Evolutionary conservation across 2,113 vertebrate species (phyloP), one percentile per base, ranked within the genome.

Genomic region (Stigmatopora argus): DNA sequence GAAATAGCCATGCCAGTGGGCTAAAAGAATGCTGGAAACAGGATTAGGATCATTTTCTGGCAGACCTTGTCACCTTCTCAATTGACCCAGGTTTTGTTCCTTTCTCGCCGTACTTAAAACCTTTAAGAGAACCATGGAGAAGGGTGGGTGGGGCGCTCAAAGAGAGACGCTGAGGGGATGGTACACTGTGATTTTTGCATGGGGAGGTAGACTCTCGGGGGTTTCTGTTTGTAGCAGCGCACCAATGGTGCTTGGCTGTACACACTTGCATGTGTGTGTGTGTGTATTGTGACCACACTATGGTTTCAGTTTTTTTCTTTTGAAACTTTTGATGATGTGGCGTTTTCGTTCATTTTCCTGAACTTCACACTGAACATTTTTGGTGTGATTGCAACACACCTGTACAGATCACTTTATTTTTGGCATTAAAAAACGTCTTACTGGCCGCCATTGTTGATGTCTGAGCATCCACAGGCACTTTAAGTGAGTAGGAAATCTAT

Each of bases 41-140:
- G 93, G 94, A 94, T 95, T 94, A 95, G 92, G 93, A 93, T 95
- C 93, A 93, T 94, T 94, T 95, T 94, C 93, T 94, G 92, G 92
- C 90, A 92, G 92, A 76, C 88, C 73, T 84, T 95, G 94, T 94
- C 93, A 94, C 84, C 78, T 23, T 56, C 89, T 95, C 89, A 95
- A 93, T 94, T 89, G 90, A 88, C 85, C 88, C 62, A 83, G 90
- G 88, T 93, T 92, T 90, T 91, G 89, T 89, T 86, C 90, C 89
- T 90, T 89, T 91, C 81, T 91, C 77, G 75, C 83, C 83, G 80
- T 83, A 2, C 64, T 86, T 87, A 73, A 92, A 86, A 90, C 90
- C 92, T 92, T 93, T 90, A 92, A 82, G n/a, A 78, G 77, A 86
- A 89, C 87, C 84, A 87, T 85, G 76, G 77, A 85, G 80, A 1